Evolutionary conservation across 2,797 vertebrate species (phyloP).

Genomic region (Notoglanidium macrostoma): DNA sequence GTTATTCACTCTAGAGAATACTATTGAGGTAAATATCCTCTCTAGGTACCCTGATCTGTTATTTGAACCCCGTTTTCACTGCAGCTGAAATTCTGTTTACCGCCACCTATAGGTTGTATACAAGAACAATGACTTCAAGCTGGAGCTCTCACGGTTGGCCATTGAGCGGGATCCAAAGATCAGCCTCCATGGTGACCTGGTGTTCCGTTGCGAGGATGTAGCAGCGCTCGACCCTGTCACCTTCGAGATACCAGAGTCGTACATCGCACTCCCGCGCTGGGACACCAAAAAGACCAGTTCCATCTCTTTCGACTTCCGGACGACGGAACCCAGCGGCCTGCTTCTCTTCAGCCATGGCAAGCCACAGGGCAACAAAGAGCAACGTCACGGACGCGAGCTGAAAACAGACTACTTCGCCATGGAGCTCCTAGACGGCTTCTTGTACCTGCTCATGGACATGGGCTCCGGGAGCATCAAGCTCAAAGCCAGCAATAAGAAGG

Average conservation of each 20-base stretch:
- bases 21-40: neutral
- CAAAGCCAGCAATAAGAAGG: conserved; percentile 90
- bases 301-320: conserved; percentile 92
- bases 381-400: conserved; percentile 70
- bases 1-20: neutral
- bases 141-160: conserved; percentile 89
- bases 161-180: conserved; percentile 89
- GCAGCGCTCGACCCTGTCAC: conserved; percentile 89
- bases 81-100: neutral
- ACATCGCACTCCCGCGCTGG: conserved; percentile 86
- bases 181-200: conserved; percentile 86
- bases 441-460: conserved; percentile 92
- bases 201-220: conserved; percentile 90
- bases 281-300: conserved; percentile 89
- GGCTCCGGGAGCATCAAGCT: conserved; percentile 89
- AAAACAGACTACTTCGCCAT: conserved; percentile 89
- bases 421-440: conserved; percentile 91
- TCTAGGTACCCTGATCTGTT: neutral
- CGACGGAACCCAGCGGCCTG: conserved; percentile 88
- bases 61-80: neutral
- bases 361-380: conserved; percentile 74
- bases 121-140: conserved; percentile 96
- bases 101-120: conserved; percentile 83
- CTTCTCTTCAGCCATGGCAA: conserved; percentile 89
- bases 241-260: conserved; percentile 84